These are phyloP conservation scores for Lordiphosa andalusiaca DNA, from an alignment of 2,888 invertebrate species.

Conservation along the genomic window DNA sequence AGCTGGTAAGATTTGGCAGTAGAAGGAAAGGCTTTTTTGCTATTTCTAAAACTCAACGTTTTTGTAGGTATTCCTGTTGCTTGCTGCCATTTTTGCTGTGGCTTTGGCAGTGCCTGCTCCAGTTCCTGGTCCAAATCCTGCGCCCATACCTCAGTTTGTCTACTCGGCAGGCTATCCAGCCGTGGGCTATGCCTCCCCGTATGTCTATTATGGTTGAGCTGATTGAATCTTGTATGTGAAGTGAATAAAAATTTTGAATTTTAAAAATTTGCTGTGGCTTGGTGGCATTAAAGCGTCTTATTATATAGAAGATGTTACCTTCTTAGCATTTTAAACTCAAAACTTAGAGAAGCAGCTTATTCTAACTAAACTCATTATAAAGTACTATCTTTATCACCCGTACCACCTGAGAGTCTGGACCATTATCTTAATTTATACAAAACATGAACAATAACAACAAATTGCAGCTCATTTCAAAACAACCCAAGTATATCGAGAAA, in stretches of 20 bases:
- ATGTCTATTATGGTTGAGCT: constrained; percentile 62
- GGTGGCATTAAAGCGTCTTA: no score
- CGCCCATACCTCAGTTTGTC: constrained; percentile 58
- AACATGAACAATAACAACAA: no score
- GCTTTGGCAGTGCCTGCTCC: constrained; percentile 54
- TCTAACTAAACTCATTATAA: no score
- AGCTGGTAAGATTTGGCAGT: constrained; percentile 43
- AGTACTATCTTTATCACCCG: no score
- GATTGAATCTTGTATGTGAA: neutral
- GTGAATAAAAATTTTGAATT: constrained; percentile 20
- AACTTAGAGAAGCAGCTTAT: no score
- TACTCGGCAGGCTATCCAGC: constrained; percentile 58
- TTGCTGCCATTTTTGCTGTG: constrained; percentile 49
- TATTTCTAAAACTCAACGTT: neutral
- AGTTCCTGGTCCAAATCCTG: constrained; percentile 55
- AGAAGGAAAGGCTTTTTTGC: constrained; percentile 1
- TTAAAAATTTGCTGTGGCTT: no score
- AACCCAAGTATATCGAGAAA: no score
- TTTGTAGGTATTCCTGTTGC: constrained; percentile 46
- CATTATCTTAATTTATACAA: no score
- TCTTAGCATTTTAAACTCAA: no score
- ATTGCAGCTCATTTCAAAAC: no score
- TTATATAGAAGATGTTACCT: no score
- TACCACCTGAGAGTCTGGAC: no score
- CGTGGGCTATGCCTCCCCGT: constrained; percentile 59